phyloP scores from a whole-genome alignment of 1,140 invertebrate genomes.

The Megathymus violae region DNA sequence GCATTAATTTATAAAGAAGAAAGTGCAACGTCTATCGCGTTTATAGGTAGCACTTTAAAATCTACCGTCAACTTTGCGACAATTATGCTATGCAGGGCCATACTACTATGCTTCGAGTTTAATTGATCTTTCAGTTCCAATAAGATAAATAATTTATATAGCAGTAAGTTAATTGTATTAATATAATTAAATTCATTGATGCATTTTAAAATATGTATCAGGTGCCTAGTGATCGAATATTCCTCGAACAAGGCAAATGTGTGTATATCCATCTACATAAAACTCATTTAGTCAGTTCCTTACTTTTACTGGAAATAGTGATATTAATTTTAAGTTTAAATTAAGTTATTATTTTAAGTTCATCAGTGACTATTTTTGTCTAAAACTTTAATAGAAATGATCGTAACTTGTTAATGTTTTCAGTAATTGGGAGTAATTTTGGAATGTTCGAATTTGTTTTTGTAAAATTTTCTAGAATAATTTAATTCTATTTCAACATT shows the following conservation, averaged over 20 bases:
- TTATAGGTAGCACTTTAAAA: too few species aligned
- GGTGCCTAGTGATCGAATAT: constrained; percentile 1
- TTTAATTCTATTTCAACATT: constrained; percentile 13
- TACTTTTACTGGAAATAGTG: constrained; percentile 67
- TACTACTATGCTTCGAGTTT: too few species aligned
- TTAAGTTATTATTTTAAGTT: constrained; percentile 37
- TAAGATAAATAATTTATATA: too few species aligned
- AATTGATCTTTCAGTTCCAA: too few species aligned
- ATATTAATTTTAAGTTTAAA: constrained; percentile 73
- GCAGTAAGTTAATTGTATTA: too few species aligned
- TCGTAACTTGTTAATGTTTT: constrained; percentile 8
- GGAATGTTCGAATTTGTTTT: constrained; percentile 10
- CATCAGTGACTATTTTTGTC: constrained; percentile 16
- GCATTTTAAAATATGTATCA: constrained; percentile 13
- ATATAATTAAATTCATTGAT: neutral
- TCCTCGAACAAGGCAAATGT: constrained; percentile 9
- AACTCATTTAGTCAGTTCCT: constrained; percentile 62
- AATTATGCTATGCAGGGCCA: too few species aligned
- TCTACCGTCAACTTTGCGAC: too few species aligned
- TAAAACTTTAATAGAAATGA: neutral
- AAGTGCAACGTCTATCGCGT: too few species aligned
- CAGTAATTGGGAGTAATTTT: constrained; percentile 7
- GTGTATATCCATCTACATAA: constrained; percentile 5
- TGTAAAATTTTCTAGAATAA: constrained; percentile 10
- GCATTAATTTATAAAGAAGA: too few species aligned